Evolutionary conservation across 2,888 invertebrate species (phyloP).

Genomic region (Hololepta plana): DNA sequence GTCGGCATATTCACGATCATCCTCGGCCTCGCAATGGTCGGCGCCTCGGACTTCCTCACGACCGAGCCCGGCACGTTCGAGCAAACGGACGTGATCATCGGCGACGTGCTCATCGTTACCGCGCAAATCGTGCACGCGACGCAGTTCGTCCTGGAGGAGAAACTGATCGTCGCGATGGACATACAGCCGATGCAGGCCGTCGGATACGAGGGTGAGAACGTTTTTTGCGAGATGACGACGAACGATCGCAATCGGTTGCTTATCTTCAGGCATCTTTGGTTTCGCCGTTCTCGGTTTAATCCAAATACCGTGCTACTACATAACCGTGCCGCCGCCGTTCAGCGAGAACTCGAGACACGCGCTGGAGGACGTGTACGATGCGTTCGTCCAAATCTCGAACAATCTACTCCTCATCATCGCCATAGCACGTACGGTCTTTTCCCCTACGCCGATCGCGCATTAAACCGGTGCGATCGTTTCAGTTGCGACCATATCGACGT

Average conservation of each 20-base stretch:
- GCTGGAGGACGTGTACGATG: background rate
- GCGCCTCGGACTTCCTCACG: background rate
- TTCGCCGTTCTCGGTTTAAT: background rate
- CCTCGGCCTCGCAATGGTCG: background rate
- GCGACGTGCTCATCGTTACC: background rate
- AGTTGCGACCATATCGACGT: background rate
- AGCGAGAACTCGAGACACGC: background rate
- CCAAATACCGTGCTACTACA: background rate
- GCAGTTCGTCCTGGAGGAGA: conserved; percentile 1
- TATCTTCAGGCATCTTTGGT: background rate
- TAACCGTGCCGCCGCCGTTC: background rate
- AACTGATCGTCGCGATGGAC: background rate
- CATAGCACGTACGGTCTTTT: background rate
- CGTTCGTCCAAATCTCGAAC: background rate
- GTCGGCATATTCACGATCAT: background rate
- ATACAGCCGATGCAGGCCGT: background rate
- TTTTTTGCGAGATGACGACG: background rate
- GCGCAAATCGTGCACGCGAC: background rate
- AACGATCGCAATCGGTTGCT: no score
- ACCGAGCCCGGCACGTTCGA: background rate
- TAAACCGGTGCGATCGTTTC: background rate
- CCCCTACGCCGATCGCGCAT: background rate
- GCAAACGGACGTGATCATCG: background rate
- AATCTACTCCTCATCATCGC: background rate
- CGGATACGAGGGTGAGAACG: background rate